Evolutionary conservation across 2,888 invertebrate species (phyloP).

Genomic region (Lasius fuliginosus): DNA sequence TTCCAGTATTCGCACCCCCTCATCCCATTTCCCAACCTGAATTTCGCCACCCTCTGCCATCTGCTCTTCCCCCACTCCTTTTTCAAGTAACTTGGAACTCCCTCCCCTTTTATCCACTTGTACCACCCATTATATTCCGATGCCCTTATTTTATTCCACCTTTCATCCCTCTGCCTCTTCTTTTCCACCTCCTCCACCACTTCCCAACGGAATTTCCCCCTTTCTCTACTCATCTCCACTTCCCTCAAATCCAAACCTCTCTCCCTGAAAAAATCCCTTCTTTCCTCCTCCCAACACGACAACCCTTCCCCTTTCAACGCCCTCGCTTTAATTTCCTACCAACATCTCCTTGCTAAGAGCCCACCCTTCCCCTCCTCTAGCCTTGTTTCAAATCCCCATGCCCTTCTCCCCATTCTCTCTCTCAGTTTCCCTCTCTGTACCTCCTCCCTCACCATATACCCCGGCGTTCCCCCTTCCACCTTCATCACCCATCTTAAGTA

Average conservation of each 20-base stretch:
- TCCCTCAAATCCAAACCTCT: not conserved
- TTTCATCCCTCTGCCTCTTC: not conserved
- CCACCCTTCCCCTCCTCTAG: not conserved
- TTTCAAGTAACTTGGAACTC: not conserved
- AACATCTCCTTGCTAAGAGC: not conserved
- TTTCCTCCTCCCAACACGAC: not conserved
- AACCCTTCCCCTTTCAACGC: not conserved
- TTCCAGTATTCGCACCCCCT: not conserved
- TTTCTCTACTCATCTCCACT: not conserved
- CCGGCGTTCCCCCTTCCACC: not conserved
- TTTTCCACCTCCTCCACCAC: not conserved
- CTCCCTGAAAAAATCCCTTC: not conserved
- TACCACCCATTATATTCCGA: not conserved
- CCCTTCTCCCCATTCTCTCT: not conserved
- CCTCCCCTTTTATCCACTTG: not conserved
- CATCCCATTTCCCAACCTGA: not conserved
- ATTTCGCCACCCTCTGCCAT: not conserved
- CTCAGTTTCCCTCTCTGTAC: not conserved
- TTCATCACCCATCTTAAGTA: not conserved
- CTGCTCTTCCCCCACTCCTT: not conserved
- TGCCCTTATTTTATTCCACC: not conserved
- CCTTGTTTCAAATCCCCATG: not conserved
- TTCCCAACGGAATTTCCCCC: not conserved
- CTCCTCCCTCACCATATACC: conserved; percentile 13
- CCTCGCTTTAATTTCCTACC: not conserved